Percentiles rank a stretch among this genome's conserved stretches.
Conservation (phyloP, 2,888 invertebrate genomes). For the Microplitis deprimator region DNA sequence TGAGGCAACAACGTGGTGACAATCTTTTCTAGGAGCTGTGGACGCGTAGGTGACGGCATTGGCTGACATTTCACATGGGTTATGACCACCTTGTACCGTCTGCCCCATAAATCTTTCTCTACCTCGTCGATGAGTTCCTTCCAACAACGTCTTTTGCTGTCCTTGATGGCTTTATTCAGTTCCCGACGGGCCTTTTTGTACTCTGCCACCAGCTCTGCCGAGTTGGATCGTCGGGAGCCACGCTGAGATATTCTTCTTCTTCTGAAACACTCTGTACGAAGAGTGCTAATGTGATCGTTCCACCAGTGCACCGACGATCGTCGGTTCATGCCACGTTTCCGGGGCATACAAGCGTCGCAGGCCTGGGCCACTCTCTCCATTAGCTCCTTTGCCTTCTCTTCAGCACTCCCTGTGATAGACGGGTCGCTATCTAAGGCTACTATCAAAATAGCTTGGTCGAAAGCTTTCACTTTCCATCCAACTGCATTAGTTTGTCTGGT, state of each 20-base stretch:
- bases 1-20: no score
- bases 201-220: slow-evolving; percentile 16
- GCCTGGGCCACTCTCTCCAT: slow-evolving; percentile 35
- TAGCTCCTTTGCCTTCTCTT: slow-evolving; percentile 20
- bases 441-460: slow-evolving; percentile 2
- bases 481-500: slow-evolving; percentile 10
- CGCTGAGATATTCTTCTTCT: no score
- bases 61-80: not conserved
- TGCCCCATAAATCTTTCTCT: no score
- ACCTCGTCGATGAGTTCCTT: no score
- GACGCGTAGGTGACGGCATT: slow-evolving; percentile 41
- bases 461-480: slow-evolving; percentile 25
- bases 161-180: no score
- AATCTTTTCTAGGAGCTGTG: slow-evolving; percentile 37
- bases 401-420: slow-evolving; percentile 19
- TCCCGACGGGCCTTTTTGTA: no score
- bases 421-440: slow-evolving; percentile 17
- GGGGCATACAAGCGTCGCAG: slow-evolving; percentile 43
- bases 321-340: not conserved
- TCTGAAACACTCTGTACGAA: no score
- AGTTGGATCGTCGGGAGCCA: no score
- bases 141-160: no score
- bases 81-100: no score
- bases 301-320: no score
- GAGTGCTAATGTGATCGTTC: no score